Evolutionary conservation across 2,888 invertebrate genomes (phyloP), one percentile per base, ranked within the genome.

Genomic region (Phytoseiulus persimilis): DNA sequence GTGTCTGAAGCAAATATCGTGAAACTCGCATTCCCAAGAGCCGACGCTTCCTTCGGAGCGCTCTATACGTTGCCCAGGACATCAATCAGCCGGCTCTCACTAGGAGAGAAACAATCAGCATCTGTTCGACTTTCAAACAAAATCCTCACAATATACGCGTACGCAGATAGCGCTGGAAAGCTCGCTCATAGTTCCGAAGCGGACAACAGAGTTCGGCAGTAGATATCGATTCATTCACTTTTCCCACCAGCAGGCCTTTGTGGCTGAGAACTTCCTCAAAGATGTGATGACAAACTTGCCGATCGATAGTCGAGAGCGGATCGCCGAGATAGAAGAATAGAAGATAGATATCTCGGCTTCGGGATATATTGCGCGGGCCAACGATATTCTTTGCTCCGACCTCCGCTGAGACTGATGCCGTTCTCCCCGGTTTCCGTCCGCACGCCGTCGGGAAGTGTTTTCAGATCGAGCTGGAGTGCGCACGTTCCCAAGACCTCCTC

Each of bases 381-480:
- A 91, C 90, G 92, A 92, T n/a, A 93, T 92, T 89, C 93, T 91
- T 91, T 93, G 93, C 91, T 93, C 92, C 93, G 93, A 28, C 93
- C 93, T 31, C 93, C 93, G 90, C 92, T 92, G 90, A 92, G 91
- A 91, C 93, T 93, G 28, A 92, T 92, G 31, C 92, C 92, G 92
- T 93, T 93, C 91, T 93, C 93, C 90, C 93, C 93, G 83, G 93
- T 92, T 91, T 93, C 93, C 32, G 92, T 92, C 90, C 92, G 91
- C 91, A 93, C 93, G 14, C 92, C 92, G 31, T 92, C 92, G 0
- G 97, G 96, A 83, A 99, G 93, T 93, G 98, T 97, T 89, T 96
- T 96, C 91, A 99, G 95, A 94, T 99, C 99, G 0, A 96, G 95
- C 91, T 95, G 95, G 90, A 99, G 94, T 0, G 98, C 98, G 93